phyloP scores from a whole-genome alignment of 2,113 vertebrate genomes.

The Nematolebias whitei region DNA sequence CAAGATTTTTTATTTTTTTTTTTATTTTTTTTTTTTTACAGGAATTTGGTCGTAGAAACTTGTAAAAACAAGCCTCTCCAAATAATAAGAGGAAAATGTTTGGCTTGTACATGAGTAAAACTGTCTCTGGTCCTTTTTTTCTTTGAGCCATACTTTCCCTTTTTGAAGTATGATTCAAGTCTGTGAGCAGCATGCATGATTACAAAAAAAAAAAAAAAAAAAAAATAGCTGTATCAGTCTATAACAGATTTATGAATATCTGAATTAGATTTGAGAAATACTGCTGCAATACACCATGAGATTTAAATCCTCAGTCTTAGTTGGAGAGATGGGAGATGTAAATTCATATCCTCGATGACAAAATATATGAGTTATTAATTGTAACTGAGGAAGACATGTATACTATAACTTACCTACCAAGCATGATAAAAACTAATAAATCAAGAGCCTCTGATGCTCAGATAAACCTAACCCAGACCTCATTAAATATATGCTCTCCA shows the following conservation, averaged over 20 bases:
- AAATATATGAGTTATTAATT: slow-evolving; percentile 34
- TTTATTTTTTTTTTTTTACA: no score
- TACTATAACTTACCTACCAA: slow-evolving; percentile 23
- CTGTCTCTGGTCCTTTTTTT: background rate
- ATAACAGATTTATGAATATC: slow-evolving; percentile 25
- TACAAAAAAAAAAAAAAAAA: slow-evolving; percentile 15
- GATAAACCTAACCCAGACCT: slow-evolving; percentile 4
- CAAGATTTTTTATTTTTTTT: no score
- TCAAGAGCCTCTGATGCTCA: background rate
- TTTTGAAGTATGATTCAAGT: slow-evolving; percentile 29
- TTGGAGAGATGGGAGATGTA: slow-evolving; percentile 20
- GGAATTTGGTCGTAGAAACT: no score
- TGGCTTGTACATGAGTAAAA: background rate
- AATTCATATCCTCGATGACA: slow-evolving; percentile 22
- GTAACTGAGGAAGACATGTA: slow-evolving; percentile 8
- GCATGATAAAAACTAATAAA: slow-evolving; percentile 17
- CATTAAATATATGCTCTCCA: background rate
- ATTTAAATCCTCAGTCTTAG: slow-evolving; percentile 23
- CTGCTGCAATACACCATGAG: background rate
- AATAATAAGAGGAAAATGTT: background rate
- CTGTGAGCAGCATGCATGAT: slow-evolving; percentile 27
- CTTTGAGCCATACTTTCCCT: background rate
- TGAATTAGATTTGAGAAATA: slow-evolving; percentile 4
- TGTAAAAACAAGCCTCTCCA: no score
- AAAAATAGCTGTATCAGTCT: background rate